A percentile compares a stretch with the other conserved stretches of the same genome.
Conservation (phyloP, 2,113 vertebrate species). For the Phaetusa simplex region DNA sequence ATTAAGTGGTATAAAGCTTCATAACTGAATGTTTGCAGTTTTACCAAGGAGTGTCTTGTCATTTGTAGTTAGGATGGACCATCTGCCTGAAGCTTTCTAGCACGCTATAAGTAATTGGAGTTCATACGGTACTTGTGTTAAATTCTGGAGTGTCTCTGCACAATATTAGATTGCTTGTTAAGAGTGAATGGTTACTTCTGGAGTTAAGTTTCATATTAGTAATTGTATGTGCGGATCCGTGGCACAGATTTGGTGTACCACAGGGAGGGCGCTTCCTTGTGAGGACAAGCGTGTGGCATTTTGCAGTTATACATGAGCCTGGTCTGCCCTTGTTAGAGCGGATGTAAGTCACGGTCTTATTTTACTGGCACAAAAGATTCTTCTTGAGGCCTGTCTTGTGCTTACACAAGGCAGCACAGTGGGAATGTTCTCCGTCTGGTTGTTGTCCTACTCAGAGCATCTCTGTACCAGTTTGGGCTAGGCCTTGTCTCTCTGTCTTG, state of each 20-base stretch:
- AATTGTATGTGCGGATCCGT: background rate
- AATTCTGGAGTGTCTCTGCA: background rate
- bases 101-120: background rate
- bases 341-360: background rate
- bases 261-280: background rate
- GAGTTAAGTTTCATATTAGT: background rate
- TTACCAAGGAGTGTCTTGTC: background rate
- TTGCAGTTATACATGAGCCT: background rate
- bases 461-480: background rate
- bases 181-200: background rate
- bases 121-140: background rate
- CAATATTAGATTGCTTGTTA: background rate
- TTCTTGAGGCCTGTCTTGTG: background rate
- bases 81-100: background rate
- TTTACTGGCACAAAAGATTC: background rate
- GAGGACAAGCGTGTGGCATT: background rate
- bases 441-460: background rate
- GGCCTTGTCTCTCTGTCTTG: background rate
- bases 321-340: background rate
- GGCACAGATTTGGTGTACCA: background rate
- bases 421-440: background rate
- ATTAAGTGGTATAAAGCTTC: background rate
- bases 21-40: background rate
- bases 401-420: background rate
- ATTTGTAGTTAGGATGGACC: background rate